These are phyloP conservation scores for Teleiodes luculella DNA, from an alignment of 2,888 invertebrate genomes.

Conservation along the genomic window DNA sequence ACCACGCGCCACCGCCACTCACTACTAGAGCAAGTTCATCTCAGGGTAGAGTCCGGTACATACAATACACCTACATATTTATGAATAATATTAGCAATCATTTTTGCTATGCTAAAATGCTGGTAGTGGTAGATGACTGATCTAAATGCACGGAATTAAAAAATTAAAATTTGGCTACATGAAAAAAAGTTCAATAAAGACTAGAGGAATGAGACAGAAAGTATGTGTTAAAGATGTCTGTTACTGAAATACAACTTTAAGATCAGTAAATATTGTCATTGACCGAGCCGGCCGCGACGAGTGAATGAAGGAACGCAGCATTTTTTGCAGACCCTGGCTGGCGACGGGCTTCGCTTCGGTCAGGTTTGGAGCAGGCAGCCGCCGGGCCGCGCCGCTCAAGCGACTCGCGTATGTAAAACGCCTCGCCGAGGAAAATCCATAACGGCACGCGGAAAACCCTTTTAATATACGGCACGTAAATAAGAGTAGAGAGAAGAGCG, in stretches of 20 bases:
- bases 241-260: neutral
- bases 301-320: constrained; percentile 12
- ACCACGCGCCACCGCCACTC: too few relatives aligned
- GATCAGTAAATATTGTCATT: neutral
- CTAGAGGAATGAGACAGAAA: too few relatives aligned
- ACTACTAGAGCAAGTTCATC: constrained; percentile 1
- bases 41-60: neutral
- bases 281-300: neutral
- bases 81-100: too few relatives aligned
- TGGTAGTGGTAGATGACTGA: too few relatives aligned
- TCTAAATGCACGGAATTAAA: too few relatives aligned
- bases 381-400: constrained; percentile 18
- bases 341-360: constrained; percentile 1
- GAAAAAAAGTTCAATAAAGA: too few relatives aligned
- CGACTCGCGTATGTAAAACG: constrained; percentile 60
- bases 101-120: too few relatives aligned
- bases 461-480: constrained; percentile 78
- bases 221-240: neutral
- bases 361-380: constrained; percentile 13
- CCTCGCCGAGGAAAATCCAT: constrained; percentile 69
- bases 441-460: constrained; percentile 78
- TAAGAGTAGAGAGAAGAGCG: constrained; percentile 52
- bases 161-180: too few relatives aligned
- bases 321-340: constrained; percentile 2
- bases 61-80: too few relatives aligned